These are phyloP conservation scores for Dryoscopus gambensis DNA, from an alignment of 2,113 vertebrate genomes.

Conservation along the genomic window DNA sequence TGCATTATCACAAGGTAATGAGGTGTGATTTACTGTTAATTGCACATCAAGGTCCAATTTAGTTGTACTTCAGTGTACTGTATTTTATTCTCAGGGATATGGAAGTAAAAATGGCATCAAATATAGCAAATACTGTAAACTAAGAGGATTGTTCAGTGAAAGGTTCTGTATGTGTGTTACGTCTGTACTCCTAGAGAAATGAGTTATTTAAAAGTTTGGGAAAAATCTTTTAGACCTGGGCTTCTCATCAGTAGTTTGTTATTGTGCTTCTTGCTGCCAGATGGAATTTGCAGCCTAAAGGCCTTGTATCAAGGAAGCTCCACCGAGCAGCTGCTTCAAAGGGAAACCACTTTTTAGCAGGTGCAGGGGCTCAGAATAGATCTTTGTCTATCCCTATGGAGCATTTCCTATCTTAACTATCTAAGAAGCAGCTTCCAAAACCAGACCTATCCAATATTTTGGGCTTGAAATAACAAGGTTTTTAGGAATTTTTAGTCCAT, in stretches of 20 bases:
- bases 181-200: not conserved
- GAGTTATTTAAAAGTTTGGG: not conserved
- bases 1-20: constrained; percentile 69
- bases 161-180: not conserved
- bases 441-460: not conserved
- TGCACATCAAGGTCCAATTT: constrained; percentile 59
- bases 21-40: constrained; percentile 71
- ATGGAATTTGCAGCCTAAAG: constrained; percentile 28
- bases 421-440: constrained; percentile 8
- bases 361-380: constrained; percentile 23
- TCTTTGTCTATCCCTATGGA: not conserved
- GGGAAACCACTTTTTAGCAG: constrained; percentile 4
- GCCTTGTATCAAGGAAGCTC: not conserved
- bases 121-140: not conserved
- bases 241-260: not conserved
- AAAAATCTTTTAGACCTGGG: not conserved
- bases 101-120: constrained; percentile 15
- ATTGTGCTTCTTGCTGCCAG: not conserved
- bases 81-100: constrained; percentile 22
- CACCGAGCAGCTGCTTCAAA: not conserved
- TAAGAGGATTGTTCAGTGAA: not conserved
- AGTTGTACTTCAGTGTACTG: constrained; percentile 16
- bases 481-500: not conserved
- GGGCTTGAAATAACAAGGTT: not conserved
- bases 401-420: not conserved